A percentile compares a stretch with the other conserved stretches of the same genome.
These are phyloP conservation scores for Formicarius rufipectus DNA, from an alignment of 2,113 vertebrate genomes.

Conservation along the genomic window DNA sequence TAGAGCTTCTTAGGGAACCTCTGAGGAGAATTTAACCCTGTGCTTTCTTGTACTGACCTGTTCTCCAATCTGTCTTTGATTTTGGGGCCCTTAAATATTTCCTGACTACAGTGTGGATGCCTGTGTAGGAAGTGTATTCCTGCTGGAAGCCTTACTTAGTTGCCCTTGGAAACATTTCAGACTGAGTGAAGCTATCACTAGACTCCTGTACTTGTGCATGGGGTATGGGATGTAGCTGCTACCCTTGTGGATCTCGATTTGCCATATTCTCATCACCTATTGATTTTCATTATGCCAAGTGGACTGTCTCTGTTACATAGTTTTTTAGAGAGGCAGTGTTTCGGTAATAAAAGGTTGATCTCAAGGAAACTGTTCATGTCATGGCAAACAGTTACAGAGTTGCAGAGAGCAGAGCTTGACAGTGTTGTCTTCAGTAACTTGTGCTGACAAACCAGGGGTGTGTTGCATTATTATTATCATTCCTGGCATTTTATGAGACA, in stretches of 20 bases:
- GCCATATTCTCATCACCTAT: neutral
- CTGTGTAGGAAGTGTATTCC: neutral
- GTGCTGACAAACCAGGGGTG: neutral
- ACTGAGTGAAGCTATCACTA: accelerated
- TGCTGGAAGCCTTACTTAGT: neutral
- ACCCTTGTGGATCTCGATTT: neutral
- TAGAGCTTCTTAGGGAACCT: neutral
- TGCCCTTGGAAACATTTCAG: neutral
- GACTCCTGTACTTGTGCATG: accelerated
- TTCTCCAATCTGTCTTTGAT: neutral
- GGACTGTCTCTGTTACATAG: neutral
- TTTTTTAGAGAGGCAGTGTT: neutral
- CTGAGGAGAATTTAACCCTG: neutral
- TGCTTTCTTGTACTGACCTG: neutral
- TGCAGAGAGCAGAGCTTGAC: neutral
- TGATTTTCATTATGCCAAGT: neutral
- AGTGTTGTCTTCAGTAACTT: neutral
- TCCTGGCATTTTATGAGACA: neutral
- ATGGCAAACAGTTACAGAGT: accelerated
- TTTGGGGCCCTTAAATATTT: neutral
- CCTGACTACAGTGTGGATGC: neutral
- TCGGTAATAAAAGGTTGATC: neutral
- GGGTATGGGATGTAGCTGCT: neutral
- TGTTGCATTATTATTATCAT: neutral
- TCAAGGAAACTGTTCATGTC: neutral